Conservation (phyloP, 53 echinoderm and acorn worm species). For the Actinopyga echinites region DNA sequence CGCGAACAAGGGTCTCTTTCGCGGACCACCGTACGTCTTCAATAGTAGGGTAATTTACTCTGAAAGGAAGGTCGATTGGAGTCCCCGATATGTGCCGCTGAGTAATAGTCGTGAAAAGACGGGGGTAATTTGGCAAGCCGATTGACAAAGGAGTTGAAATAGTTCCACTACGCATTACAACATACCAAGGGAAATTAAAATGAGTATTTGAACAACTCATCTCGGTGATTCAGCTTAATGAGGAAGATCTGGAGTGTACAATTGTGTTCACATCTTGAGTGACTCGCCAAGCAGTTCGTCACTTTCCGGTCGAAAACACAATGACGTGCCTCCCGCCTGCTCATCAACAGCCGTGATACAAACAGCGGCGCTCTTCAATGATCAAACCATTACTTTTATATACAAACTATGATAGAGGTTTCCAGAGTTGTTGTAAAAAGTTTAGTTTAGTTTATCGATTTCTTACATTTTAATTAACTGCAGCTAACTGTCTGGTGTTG, state of each 20-base stretch:
- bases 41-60: slow-evolving; percentile 30
- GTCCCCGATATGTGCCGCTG: slow-evolving; percentile 30
- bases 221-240: slow-evolving; percentile 6
- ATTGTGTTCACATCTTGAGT: slow-evolving; percentile 14
- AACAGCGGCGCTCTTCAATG: no score
- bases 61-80: slow-evolving; percentile 9
- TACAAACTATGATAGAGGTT: no score
- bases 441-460: no score
- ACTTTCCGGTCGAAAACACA: slow-evolving; percentile 30
- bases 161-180: slow-evolving; percentile 24
- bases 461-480: no score
- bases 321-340: neutral
- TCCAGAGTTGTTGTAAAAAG: no score
- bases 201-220: slow-evolving; percentile 26
- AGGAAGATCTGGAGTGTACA: slow-evolving; percentile 15
- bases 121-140: slow-evolving; percentile 4
- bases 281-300: slow-evolving; percentile 16
- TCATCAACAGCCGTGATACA: no score
- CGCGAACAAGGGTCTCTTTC: neutral
- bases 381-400: no score
- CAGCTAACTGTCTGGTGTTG: no score
- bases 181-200: slow-evolving; percentile 37
- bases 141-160: slow-evolving; percentile 1
- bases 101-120: slow-evolving; percentile 23
- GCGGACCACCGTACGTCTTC: slow-evolving; percentile 13